Conservation (phyloP, 2,113 vertebrate genomes). For the Synchiropus splendidus region DNA sequence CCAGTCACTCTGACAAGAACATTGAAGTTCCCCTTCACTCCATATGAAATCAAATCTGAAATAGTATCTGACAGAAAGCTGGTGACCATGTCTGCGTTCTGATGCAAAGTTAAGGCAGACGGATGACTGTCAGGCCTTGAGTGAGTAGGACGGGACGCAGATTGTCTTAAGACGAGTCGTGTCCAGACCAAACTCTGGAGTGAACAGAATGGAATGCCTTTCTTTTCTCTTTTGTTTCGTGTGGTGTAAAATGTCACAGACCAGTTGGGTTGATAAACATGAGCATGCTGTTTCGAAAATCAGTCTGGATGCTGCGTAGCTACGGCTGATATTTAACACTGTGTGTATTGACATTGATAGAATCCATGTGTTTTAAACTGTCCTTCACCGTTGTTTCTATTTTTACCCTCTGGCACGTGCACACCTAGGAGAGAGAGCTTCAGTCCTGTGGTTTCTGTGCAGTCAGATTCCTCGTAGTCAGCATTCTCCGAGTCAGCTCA, state of each 20-base stretch:
- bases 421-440: constrained; percentile 11
- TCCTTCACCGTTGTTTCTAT: constrained; percentile 8
- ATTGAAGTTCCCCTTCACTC: too few species aligned
- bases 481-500: too few species aligned
- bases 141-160: constrained; percentile 12
- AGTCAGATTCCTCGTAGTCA: constrained; percentile 45
- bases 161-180: constrained; percentile 22
- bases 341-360: not conserved
- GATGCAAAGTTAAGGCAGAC: too few species aligned
- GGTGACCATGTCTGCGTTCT: too few species aligned
- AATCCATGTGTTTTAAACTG: not conserved
- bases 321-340: constrained; percentile 3
- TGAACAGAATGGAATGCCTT: constrained; percentile 25
- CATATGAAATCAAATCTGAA: too few species aligned
- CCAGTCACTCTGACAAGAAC: too few species aligned
- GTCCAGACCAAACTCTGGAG: constrained; percentile 20
- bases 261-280: constrained; percentile 31
- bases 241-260: constrained; percentile 27
- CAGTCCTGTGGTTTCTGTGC: constrained; percentile 20
- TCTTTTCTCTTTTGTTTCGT: constrained; percentile 29
- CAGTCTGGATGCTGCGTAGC: constrained; percentile 1
- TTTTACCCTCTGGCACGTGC: constrained; percentile 3
- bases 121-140: not conserved
- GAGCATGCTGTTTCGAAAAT: constrained; percentile 23
- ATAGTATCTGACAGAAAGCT: too few species aligned